Percentiles rank a stretch among this genome's conserved stretches.
phyloP scores from a whole-genome alignment of 2,113 vertebrate genomes.

The Microcebus tavaratra region DNA sequence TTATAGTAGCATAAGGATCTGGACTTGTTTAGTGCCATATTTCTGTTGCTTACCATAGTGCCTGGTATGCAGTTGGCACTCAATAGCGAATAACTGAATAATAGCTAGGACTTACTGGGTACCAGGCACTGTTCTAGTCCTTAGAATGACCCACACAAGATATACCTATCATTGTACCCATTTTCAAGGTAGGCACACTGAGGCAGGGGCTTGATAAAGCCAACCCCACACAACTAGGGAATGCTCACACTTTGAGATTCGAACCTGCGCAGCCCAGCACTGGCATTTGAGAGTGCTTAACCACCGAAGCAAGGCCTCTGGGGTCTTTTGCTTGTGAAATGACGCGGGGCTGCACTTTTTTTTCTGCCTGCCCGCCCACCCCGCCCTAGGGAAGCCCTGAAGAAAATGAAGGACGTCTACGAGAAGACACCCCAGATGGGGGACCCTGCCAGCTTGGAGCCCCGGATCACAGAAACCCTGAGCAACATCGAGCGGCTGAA shows the following conservation, averaged over 20 bases:
- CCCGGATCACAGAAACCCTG: constrained; percentile 90
- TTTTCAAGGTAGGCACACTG: neutral
- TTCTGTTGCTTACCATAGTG: neutral
- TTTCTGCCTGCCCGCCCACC: neutral
- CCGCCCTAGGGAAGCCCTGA: constrained; percentile 89
- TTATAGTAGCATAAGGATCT: neutral
- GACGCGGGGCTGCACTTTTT: neutral
- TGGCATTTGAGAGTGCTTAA: neutral
- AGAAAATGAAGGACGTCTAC: constrained; percentile 96
- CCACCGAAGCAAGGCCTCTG: neutral
- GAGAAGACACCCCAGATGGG: constrained; percentile 95
- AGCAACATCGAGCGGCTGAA: constrained; percentile 90
- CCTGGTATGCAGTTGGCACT: neutral
- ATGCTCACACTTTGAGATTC: neutral
- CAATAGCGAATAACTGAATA: neutral
- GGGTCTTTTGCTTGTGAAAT: neutral
- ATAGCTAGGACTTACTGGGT: neutral
- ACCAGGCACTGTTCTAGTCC: neutral
- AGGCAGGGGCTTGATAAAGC: neutral
- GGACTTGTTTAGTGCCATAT: neutral
- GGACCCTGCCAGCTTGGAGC: constrained; percentile 90
- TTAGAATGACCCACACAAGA: neutral
- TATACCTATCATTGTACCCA: neutral
- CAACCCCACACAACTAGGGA: neutral
- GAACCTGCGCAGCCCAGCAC: neutral